phyloP scores from a whole-genome alignment of 2,797 vertebrate species.

The Lophius americanus region DNA sequence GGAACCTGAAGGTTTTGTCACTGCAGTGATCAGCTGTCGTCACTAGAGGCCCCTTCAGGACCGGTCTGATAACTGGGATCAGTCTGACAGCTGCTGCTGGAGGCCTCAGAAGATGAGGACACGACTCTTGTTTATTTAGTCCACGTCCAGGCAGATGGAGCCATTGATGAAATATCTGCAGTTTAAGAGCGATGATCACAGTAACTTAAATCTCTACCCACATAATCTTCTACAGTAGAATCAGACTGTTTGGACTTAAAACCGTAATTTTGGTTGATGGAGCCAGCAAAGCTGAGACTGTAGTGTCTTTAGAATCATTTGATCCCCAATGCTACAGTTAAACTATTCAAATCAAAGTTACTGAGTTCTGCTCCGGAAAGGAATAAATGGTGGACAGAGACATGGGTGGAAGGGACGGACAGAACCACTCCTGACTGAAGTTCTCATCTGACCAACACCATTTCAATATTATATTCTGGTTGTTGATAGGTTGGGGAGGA shows the following conservation, averaged over 20 bases:
- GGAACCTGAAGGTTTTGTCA: neutral
- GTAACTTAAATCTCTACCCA: constrained; percentile 17
- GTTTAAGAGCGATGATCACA: constrained; percentile 20
- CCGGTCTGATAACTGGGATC: neutral
- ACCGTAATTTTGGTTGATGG: constrained; percentile 3
- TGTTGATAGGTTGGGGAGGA: too few relatives aligned
- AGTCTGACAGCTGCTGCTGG: constrained; percentile 28
- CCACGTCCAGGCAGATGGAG: constrained; percentile 19
- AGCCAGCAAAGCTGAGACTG: neutral
- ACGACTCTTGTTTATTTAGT: constrained; percentile 28
- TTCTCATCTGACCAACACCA: too few relatives aligned
- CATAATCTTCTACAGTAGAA: constrained; percentile 19
- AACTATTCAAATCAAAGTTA: neutral
- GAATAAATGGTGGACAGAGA: too few relatives aligned
- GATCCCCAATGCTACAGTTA: neutral
- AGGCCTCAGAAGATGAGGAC: constrained; percentile 10
- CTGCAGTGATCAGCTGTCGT: constrained; percentile 12
- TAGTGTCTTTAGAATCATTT: neutral
- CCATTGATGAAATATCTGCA: constrained; percentile 10
- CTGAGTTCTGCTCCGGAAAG: too few relatives aligned
- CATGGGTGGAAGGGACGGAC: too few relatives aligned
- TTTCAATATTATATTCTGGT: too few relatives aligned
- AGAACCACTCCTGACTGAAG: too few relatives aligned
- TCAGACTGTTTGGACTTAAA: constrained; percentile 10
- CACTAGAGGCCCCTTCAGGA: constrained; percentile 42